A percentile compares a stretch with the other conserved stretches of the same genome.
Evolutionary conservation across 1,140 invertebrate species (phyloP).

Genomic region (Zaprionus camerounensis): DNA sequence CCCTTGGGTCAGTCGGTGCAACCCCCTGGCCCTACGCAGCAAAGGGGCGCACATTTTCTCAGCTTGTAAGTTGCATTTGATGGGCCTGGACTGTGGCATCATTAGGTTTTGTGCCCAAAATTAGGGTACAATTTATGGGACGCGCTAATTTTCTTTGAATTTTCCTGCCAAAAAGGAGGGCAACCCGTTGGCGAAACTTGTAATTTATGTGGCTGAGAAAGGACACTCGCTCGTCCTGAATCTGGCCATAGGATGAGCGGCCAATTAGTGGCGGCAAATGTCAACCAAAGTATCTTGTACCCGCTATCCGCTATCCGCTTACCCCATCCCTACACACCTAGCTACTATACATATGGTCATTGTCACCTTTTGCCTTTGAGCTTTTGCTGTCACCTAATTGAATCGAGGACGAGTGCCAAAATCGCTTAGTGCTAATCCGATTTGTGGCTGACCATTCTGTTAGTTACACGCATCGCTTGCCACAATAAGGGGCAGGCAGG

Average conservation of each 20-base stretch:
- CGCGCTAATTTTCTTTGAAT: conserved; percentile 75
- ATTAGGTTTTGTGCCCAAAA: conserved; percentile 63
- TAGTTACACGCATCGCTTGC: conserved; percentile 54
- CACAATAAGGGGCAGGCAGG: background rate
- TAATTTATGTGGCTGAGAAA: conserved; percentile 78
- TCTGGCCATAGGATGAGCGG: conserved; percentile 34
- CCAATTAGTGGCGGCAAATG: conserved; percentile 79
- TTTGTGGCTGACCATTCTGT: conserved; percentile 72
- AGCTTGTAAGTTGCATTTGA: conserved; percentile 80
- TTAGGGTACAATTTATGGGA: conserved; percentile 80
- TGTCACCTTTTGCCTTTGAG: conserved; percentile 42
- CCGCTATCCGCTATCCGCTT: too few relatives aligned
- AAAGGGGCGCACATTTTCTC: conserved; percentile 66
- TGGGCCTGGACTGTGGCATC: conserved; percentile 74
- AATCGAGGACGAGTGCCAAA: conserved; percentile 77
- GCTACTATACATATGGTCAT: conserved; percentile 16
- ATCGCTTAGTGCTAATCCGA: conserved; percentile 76
- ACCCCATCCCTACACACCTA: too few relatives aligned
- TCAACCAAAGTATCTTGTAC: conserved; percentile 13
- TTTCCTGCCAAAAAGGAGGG: conserved; percentile 43
- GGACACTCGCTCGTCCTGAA: conserved; percentile 38
- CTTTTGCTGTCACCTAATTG: conserved; percentile 68
- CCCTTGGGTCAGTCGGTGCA: conserved; percentile 42
- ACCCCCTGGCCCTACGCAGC: conserved; percentile 39
- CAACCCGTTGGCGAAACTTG: conserved; percentile 58